A percentile compares a stretch with the other conserved stretches of the same genome.
Evolutionary conservation across 2,888 invertebrate genomes (phyloP).

Genomic region (Sinodicranocentrus sp.): DNA sequence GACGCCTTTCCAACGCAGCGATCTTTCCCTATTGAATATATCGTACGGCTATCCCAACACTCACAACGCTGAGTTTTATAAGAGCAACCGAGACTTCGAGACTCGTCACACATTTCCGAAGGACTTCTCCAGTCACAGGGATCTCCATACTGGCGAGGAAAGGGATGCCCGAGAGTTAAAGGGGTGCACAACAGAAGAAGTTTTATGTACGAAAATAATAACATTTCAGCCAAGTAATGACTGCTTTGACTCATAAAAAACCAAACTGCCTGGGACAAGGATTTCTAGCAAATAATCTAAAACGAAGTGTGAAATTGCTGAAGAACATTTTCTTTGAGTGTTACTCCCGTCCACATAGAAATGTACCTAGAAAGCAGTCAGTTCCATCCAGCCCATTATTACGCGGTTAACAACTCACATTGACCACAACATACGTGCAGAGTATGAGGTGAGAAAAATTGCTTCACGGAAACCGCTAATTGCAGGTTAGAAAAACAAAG

Average conservation of each 20-base stretch:
- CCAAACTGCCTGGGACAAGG: neutral
- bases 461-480: constrained; percentile 61
- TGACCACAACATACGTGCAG: neutral
- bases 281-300: neutral
- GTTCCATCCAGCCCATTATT: neutral
- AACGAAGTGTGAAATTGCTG: constrained; percentile 1
- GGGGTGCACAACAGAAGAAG: neutral
- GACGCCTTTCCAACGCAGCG: constrained; percentile 62
- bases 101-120: constrained; percentile 58
- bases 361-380: neutral
- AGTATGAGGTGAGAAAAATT: constrained; percentile 25
- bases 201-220: neutral
- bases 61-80: constrained; percentile 51
- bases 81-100: constrained; percentile 57
- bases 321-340: neutral
- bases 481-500: constrained; percentile 47
- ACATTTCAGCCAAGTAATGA: neutral
- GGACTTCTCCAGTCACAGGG: constrained; percentile 62
- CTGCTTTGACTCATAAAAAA: no score
- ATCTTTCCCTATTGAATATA: constrained; percentile 46
- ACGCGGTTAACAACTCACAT: neutral
- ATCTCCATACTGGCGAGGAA: constrained; percentile 44
- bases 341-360: no score
- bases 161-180: constrained; percentile 4
- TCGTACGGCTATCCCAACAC: constrained; percentile 65